Base-by-base conservation (phyloP, 2,888 invertebrate species). In the Bellardia bayeri region DNA sequence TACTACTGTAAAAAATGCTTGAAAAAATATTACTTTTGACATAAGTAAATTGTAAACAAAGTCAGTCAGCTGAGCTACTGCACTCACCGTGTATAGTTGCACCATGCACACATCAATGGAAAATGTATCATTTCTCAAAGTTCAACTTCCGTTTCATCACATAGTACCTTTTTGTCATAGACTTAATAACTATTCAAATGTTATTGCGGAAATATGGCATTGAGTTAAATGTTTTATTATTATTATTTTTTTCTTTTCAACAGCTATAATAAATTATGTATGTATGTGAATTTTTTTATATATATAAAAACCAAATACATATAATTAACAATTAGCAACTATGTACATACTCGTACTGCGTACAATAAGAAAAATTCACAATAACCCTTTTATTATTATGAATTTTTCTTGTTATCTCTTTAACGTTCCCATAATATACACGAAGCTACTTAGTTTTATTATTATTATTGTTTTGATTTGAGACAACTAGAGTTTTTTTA, bases 191-290 rank as follows among this genome's bases (percentile, higher is more conserved):
- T 7, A 61, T 33, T 58, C n/a, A 33, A 49, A 30, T 33, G 23
- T 72, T 49, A 83, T 72, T 58, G 56, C 83, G 83, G 78, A 83
- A 83, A 83, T 72, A 49, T 64, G 56, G 8, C 37, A 78, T 56
- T n/a, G 14, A 61, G 40, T 51, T 82, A 82, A 82, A 61, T 76
- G 61, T 51, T 72, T 45, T 45, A 45, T 45, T 82, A 64, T 56
- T 2, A 30, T 56, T 56, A 56, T 64, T 71, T 14, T 78, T 30
- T 33, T 49, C 40, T 42, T 71, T 49, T 8, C 5, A 42, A 30
- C 23, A 54, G 16, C 16, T 9, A 69, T 11, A 76, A 71, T 49
- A 68, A 79, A 69, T 61, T 61, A 45, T 84, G 79, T 66, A 23
- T 23, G 23, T 23, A 61, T 84, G 79, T 66, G 79, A 72, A 71